Evolutionary conservation across 2,113 vertebrate genomes (phyloP).

Genomic region (Propithecus coquereli): DNA sequence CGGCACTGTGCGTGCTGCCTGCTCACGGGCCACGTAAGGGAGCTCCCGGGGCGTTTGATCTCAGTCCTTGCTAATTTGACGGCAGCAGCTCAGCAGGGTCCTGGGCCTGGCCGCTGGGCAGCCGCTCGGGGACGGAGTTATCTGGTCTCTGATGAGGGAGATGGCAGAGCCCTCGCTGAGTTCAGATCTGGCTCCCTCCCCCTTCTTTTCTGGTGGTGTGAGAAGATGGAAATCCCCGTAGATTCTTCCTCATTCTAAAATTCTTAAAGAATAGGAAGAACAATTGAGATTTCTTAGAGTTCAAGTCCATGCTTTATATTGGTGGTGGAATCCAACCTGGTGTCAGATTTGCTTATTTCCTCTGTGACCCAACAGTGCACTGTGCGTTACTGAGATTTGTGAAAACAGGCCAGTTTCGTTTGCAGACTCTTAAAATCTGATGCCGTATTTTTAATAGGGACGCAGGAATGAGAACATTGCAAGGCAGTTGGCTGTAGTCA

Average conservation of each 20-base stretch:
- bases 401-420: not conserved
- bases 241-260: not conserved
- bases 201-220: not conserved
- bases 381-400: not conserved
- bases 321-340: too few species aligned
- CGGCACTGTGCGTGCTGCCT: too few species aligned
- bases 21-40: too few species aligned
- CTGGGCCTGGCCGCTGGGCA: too few species aligned
- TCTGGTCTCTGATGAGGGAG: not conserved
- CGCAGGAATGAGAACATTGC: not conserved
- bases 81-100: rapidly evolving
- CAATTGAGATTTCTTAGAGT: not conserved
- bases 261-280: not conserved
- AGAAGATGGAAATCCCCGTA: not conserved
- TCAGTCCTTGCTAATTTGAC: too few species aligned
- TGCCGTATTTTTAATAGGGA: rapidly evolving
- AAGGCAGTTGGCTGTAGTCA: not conserved
- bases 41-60: too few species aligned
- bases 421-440: not conserved
- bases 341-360: not conserved
- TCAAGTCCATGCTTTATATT: not conserved
- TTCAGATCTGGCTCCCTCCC: not conserved
- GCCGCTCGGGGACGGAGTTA: rapidly evolving
- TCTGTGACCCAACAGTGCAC: not conserved
- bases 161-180: rapidly evolving